Conservation (phyloP, 2,797 vertebrate species). For the Dipus sagitta region DNA sequence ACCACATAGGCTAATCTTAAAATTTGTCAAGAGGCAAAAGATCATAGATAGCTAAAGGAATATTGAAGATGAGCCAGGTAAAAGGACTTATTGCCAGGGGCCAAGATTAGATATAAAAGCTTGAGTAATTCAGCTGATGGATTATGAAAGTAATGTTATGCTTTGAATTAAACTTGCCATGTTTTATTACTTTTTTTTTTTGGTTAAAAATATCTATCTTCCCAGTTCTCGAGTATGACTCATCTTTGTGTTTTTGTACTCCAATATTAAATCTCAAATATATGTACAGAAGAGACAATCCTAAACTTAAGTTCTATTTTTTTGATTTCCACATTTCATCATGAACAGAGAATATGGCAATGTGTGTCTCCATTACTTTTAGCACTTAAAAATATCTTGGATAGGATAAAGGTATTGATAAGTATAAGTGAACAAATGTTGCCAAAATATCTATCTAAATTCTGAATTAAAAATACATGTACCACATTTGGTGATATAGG, state of each 20-base stretch:
- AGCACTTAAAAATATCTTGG: slow-evolving; percentile 23
- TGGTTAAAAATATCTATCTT: slow-evolving; percentile 12
- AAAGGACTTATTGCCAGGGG: not conserved
- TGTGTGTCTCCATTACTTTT: not conserved
- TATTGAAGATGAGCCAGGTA: not conserved
- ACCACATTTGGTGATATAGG: not conserved
- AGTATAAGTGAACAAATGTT: not conserved
- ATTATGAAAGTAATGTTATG: not conserved
- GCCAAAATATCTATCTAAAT: slow-evolving; percentile 3
- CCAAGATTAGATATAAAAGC: not conserved
- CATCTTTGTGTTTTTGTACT: not conserved
- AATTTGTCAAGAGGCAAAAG: not conserved
- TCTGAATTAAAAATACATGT: not conserved
- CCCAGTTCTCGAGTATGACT: not conserved
- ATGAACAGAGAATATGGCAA: not conserved
- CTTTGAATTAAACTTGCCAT: not conserved
- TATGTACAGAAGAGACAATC: not conserved
- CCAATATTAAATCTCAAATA: not conserved
- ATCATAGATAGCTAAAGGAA: not conserved
- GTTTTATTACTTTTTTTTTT: not conserved
- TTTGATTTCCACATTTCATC: slow-evolving; percentile 3
- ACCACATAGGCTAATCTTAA: not conserved
- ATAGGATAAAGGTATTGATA: not conserved
- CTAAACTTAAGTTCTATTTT: not conserved
- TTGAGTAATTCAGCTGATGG: not conserved